Base-by-base conservation (phyloP, 2,888 invertebrate genomes). In the Mesochorus sp. region DNA sequence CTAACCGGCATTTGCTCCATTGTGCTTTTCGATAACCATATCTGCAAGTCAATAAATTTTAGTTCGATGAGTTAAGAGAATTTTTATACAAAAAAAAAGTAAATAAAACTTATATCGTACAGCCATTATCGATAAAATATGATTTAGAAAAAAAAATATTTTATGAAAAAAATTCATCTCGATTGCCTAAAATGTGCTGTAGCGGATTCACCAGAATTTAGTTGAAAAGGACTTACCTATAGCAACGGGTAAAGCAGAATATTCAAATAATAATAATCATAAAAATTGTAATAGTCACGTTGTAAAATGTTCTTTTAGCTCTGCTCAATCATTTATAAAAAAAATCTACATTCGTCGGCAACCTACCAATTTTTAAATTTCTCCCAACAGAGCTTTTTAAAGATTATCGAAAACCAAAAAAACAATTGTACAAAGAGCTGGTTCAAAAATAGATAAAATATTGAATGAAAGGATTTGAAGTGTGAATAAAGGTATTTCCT, bases 1-100 rank as follows among this genome's bases (percentile, higher is more conserved):
- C 96, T 95, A 93, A 96, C 96, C 93, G 96, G 96, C 96, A 96
- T 96, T 88, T 93, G 93, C 86, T 95, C 95, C 92, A 93, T 92
- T 53, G 93, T 94, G 90, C 93, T 93, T 84, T 94, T 93, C 84
- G 95, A 95, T 88, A 95, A 93, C 96, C 96, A 96, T 85, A 96
- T 94, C 96, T 96, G 94, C 76, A 92, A 93, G 85, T 87, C 61
- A 86, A 78, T 67, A 86, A 86, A 86, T 39, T 73, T 39, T 42
- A 34, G 34, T 68, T n/a, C 64, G 51, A 78, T 78, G 28, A 78
- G 64, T 42, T n/a, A 62, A 39, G 51, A 37, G 64, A 26, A 34
- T 21, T 62, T 26, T 12, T 42, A 53, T 31, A 75, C 10, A 26
- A 49, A 26, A 24, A 37, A 19, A 49, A 21, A 26, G 19, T 55